Conservation (phyloP, 1,140 invertebrate species). For the Eulimnadia texana region DNA sequence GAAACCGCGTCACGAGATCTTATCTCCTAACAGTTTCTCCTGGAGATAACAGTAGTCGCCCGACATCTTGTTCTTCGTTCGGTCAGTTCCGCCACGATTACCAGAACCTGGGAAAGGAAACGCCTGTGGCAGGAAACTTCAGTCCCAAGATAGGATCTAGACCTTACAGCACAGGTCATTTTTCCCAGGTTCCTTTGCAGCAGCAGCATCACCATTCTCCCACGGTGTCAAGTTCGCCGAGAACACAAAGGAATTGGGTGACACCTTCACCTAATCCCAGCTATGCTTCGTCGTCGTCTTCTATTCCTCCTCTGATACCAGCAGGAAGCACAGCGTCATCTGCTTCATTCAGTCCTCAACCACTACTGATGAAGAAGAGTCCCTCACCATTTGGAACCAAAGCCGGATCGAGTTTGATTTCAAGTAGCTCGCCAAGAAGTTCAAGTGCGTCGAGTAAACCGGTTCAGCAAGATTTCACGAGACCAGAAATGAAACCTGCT, state of each 20-base stretch:
- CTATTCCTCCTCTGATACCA: slow-evolving; percentile 3
- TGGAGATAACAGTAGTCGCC: slow-evolving; percentile 5
- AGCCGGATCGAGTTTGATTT: too few relatives aligned
- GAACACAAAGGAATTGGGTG: neutral
- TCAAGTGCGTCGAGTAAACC: too few relatives aligned
- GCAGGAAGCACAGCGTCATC: neutral
- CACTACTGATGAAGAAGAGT: neutral
- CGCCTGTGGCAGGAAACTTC: neutral
- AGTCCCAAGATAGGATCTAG: neutral
- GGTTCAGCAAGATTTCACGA: too few relatives aligned
- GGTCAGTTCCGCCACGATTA: slow-evolving; percentile 20
- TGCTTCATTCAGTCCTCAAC: neutral
- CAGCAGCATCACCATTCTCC: neutral
- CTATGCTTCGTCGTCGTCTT: neutral
- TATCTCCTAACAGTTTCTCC: slow-evolving; percentile 18
- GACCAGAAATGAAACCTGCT: too few relatives aligned
- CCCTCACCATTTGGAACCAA: neutral
- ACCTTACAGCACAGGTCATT: neutral
- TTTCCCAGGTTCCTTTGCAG: neutral
- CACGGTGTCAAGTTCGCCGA: neutral
- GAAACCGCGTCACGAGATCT: slow-evolving; percentile 19
- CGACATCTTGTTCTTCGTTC: slow-evolving; percentile 22
- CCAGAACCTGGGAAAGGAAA: slow-evolving; percentile 11
- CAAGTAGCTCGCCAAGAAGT: too few relatives aligned
- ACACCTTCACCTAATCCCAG: slow-evolving; percentile 16